A percentile compares a stretch with the other conserved stretches of the same genome.
These are phyloP conservation scores for Amphiura filiformis DNA, from an alignment of 35 echinoderm and acorn worm species.

Conservation along the genomic window DNA sequence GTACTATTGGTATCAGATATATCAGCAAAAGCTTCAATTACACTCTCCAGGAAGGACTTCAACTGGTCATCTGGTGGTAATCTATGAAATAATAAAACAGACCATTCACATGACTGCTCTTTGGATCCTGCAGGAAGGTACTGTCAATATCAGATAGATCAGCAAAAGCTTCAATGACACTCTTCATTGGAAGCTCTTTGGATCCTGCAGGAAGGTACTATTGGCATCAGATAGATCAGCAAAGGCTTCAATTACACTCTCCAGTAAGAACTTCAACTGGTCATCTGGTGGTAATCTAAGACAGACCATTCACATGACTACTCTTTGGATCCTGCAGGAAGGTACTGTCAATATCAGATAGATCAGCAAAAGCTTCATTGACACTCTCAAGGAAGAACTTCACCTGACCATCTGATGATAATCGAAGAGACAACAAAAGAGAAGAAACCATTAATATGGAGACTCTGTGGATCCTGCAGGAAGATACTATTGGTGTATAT, in stretches of 20 bases:
- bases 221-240: not conserved
- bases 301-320: not conserved
- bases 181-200: no score
- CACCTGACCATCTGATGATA: not conserved
- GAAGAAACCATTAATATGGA: no score
- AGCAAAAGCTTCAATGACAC: not conserved
- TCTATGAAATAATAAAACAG: not conserved
- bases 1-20: not conserved
- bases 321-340: not conserved
- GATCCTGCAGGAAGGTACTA: not conserved
- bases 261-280: not conserved
- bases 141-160: not conserved
- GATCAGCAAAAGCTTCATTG: not conserved
- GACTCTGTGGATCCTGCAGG: no score
- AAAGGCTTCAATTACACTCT: not conserved
- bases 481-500: no score
- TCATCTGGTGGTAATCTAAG: no score
- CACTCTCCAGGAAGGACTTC: not conserved
- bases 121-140: not conserved
- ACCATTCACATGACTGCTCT: not conserved
- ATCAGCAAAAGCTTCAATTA: not conserved
- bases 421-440: not conserved
- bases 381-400: not conserved
- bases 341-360: not conserved
- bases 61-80: not conserved